Percentiles rank a stretch among this genome's conserved stretches.
Conservation (phyloP, 92 coral and sea anemone genomes). For the Epizoanthus illoricatus region DNA sequence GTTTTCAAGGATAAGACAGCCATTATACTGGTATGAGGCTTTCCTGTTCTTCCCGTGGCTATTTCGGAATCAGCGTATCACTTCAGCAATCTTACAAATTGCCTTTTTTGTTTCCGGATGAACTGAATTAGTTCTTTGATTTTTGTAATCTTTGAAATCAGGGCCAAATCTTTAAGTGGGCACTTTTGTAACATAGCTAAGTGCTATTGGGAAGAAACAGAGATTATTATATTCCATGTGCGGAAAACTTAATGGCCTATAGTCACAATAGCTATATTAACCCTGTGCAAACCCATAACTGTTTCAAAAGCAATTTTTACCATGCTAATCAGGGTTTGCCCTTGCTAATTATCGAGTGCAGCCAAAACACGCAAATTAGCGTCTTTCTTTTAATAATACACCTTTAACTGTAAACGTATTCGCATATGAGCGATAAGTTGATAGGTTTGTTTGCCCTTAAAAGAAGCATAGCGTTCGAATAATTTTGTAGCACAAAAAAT, state of each 20-base stretch:
- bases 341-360: conserved; percentile 22
- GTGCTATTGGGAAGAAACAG: not conserved
- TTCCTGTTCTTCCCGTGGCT: too few relatives aligned
- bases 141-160: conserved; percentile 3
- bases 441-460: conserved; percentile 4
- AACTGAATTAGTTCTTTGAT: not conserved
- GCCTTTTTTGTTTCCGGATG: not conserved
- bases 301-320: not conserved
- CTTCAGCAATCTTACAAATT: not conserved
- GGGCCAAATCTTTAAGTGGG: conserved; percentile 17
- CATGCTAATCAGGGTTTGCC: not conserved
- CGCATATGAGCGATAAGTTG: not conserved
- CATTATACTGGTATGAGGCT: too few relatives aligned
- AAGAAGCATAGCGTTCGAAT: not conserved
- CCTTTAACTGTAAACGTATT: conserved; percentile 10
- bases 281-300: not conserved
- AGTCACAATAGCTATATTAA: conserved; percentile 14
- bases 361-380: conserved; percentile 31
- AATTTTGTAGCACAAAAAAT: not conserved
- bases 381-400: conserved; percentile 29
- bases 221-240: not conserved
- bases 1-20: not conserved
- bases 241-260: conserved; percentile 2
- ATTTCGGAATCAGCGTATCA: too few relatives aligned
- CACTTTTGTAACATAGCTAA: not conserved